These are phyloP conservation scores for Neuroterus valhalla DNA, from an alignment of 1,140 invertebrate genomes.

Conservation along the genomic window DNA sequence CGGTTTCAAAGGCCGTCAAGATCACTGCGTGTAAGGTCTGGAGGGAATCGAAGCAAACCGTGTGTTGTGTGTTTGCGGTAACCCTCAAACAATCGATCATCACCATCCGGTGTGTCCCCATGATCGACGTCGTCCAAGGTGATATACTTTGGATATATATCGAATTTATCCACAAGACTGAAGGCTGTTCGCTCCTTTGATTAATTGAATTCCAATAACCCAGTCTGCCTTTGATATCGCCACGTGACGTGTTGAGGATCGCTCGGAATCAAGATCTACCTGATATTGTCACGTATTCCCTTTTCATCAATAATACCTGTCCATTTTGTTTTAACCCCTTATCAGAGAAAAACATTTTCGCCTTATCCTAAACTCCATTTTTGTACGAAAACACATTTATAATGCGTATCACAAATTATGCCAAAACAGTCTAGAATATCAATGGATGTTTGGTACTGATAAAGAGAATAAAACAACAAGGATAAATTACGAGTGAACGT, in stretches of 20 bases:
- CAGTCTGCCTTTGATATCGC: conserved; percentile 58
- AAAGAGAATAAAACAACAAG: no score
- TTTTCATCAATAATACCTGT: conserved; percentile 15
- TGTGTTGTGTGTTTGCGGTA: conserved; percentile 70
- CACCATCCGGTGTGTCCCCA: conserved; percentile 53
- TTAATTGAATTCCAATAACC: conserved; percentile 67
- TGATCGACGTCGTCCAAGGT: conserved; percentile 59
- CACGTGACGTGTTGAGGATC: conserved; percentile 45
- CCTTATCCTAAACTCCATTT: no score
- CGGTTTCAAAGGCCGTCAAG: conserved; percentile 69
- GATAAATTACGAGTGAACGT: no score
- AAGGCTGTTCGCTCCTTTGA: conserved; percentile 59
- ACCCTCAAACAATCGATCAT: conserved; percentile 72
- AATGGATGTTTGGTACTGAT: no score
- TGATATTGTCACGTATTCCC: conserved; percentile 52
- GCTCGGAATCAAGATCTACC: conserved; percentile 50
- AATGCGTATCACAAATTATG: no score
- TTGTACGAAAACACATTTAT: no score
- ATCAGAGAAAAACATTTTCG: no score
- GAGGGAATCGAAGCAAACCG: conserved; percentile 60
- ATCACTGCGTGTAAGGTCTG: conserved; percentile 56
- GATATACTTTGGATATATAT: conserved; percentile 53
- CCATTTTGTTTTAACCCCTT: background rate
- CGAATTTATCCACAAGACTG: conserved; percentile 44
- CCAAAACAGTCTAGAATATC: no score